A percentile compares a stretch with the other conserved stretches of the same genome.
These are phyloP conservation scores for Candoia aspera DNA, from an alignment of 2,113 vertebrate species.

Conservation along the genomic window DNA sequence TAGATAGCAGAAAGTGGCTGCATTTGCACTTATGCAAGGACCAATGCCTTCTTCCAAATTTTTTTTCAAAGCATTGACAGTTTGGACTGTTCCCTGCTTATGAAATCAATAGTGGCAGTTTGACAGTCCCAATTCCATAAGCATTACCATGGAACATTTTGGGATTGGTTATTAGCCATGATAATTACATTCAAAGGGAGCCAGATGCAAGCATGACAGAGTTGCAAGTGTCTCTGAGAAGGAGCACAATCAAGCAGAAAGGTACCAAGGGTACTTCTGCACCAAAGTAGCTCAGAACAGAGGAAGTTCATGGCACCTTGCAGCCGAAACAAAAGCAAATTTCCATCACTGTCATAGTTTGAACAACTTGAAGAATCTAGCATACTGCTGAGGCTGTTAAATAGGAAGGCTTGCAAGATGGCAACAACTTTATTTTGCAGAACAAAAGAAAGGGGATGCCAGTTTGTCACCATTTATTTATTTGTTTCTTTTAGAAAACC, in stretches of 20 bases:
- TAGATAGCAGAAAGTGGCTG: neutral
- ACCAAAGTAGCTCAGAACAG: slow-evolving; percentile 13
- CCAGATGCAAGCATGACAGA: neutral
- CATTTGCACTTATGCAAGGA: neutral
- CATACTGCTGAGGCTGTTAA: slow-evolving; percentile 12
- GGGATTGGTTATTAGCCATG: neutral
- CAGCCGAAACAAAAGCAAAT: slow-evolving; percentile 11
- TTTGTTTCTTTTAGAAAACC: neutral
- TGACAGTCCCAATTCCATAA: neutral
- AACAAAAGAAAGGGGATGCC: neutral
- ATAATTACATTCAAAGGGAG: slow-evolving; percentile 20
- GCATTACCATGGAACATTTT: neutral
- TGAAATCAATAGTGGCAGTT: slow-evolving; percentile 6
- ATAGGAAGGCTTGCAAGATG: slow-evolving; percentile 18
- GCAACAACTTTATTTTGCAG: slow-evolving; percentile 8
- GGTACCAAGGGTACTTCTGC: rapidly evolving
- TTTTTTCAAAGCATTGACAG: neutral
- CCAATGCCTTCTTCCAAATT: too few relatives aligned
- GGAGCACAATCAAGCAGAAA: slow-evolving; percentile 9
- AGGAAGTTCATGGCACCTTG: slow-evolving; percentile 29
- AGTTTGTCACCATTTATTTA: neutral
- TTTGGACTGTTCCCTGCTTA: neutral
- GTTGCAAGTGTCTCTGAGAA: neutral
- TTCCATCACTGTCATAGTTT: slow-evolving; percentile 6
- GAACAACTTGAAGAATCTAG: slow-evolving; percentile 28